Evolutionary conservation across 2,888 invertebrate species (phyloP).

Genomic region (Spicauda simplicius): DNA sequence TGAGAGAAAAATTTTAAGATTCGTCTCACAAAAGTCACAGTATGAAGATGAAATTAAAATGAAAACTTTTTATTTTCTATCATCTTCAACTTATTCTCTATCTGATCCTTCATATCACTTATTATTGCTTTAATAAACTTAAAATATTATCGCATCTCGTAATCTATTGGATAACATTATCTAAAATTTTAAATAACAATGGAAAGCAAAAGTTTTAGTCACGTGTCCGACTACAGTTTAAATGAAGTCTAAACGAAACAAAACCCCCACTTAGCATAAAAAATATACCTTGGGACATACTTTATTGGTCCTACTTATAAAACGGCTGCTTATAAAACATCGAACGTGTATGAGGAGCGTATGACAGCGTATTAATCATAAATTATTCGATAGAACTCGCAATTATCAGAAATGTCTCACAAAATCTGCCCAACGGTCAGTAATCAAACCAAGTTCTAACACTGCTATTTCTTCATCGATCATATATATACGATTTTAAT

Average conservation of each 20-base stretch:
- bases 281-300: neutral
- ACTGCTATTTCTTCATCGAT: too few species aligned
- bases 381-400: neutral
- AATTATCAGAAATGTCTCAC: neutral
- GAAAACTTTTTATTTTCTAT: too few species aligned
- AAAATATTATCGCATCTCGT: too few species aligned
- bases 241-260: neutral
- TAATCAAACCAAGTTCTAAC: too few species aligned
- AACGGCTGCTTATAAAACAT: conserved; percentile 5
- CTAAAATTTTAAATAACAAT: neutral
- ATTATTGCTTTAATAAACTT: neutral
- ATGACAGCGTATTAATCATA: conserved; percentile 4
- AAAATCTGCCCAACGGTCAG: neutral
- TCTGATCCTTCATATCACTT: neutral
- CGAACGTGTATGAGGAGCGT: neutral
- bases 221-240: neutral
- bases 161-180: neutral
- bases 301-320: neutral
- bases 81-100: too few species aligned
- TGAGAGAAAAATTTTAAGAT: too few species aligned
- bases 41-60: too few species aligned
- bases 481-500: too few species aligned
- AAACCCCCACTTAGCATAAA: neutral
- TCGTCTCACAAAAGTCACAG: too few species aligned
- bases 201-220: neutral